Evolutionary conservation across 1,140 invertebrate genomes (phyloP), one percentile per base, ranked within the genome.

Genomic region (Agrypnia vestita): DNA sequence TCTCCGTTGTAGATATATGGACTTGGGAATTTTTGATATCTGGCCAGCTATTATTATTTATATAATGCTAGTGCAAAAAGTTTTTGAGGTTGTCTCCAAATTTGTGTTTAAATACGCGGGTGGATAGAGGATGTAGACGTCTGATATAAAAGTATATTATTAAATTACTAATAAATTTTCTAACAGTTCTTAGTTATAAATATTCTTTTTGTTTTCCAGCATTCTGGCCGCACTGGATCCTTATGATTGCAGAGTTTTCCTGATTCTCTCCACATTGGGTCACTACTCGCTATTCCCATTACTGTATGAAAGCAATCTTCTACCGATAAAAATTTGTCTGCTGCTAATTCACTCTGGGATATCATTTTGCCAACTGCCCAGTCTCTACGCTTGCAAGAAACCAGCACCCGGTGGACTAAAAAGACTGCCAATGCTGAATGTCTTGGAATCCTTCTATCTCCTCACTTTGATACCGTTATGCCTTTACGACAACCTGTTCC

Each of bases 251-350:
- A 92, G 91, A 86, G 86, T 93, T 25, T 97, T 94, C 84, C 86
- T 95, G 10, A 87, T 97, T 55, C 82, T 97, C 51, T 93, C 93
- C 21, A 91, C 93, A 15, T 88, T 95, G 6, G 96, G 96, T 0
- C 94, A 96, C 84, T 97, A 95, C 85, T 97, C 96, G 0, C 89
- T 99, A 9, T 95, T 97, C 84, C 97, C 97, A n/a, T 87, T 99
- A 25, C 89, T 99, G 0, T 97, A 94, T 85, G 94, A 94, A 44
- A 87, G 90, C 53, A 92, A 93, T 86, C 89, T 96, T 75, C 85
- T 91, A 10, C 84, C 90, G 35, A 90, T 93, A 59, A 95, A 94
- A 87, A 87, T 95, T 62, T 86, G 93, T 1, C 84, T 96, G 47
- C 88, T 94, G 46, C 69, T 95, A 59, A 86, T 93, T 0, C 93